A percentile compares a stretch with the other conserved stretches of the same genome.
phyloP scores from a whole-genome alignment of 1,140 invertebrate genomes.

The Bilobella aurantiaca region DNA sequence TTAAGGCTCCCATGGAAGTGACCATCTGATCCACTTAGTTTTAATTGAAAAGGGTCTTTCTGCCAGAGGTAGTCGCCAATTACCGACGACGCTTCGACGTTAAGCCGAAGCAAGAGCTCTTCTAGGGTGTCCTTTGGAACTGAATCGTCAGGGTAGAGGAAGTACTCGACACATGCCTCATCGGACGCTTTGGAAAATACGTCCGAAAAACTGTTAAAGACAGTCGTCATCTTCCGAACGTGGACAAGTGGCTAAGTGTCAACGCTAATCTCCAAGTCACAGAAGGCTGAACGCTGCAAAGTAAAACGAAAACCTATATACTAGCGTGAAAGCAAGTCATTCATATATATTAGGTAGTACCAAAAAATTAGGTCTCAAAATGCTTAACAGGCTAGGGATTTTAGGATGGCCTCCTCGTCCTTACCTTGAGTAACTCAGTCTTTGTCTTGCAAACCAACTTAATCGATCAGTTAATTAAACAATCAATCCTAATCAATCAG shows the following conservation, averaged over 20 bases:
- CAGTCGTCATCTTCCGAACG: slow-evolving; percentile 27
- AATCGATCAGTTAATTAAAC: too few species aligned
- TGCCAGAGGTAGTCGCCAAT: slow-evolving; percentile 54
- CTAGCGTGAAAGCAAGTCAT: too few species aligned
- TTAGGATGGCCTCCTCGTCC: too few species aligned
- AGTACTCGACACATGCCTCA: slow-evolving; percentile 38
- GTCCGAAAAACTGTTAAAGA: slow-evolving; percentile 27
- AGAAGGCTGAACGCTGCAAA: neutral
- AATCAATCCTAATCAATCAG: too few species aligned
- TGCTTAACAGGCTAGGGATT: too few species aligned
- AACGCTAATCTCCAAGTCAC: neutral
- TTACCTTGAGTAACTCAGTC: too few species aligned
- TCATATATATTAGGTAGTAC: too few species aligned
- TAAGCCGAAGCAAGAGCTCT: slow-evolving; percentile 26
- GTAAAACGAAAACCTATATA: too few species aligned
- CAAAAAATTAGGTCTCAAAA: too few species aligned
- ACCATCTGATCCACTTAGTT: slow-evolving; percentile 36
- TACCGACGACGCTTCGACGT: slow-evolving; percentile 38
- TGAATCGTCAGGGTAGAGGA: slow-evolving; percentile 33
- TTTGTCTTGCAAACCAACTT: too few species aligned
- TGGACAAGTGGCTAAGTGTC: neutral
- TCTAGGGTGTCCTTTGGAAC: slow-evolving; percentile 16
- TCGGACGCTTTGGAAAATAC: slow-evolving; percentile 40
- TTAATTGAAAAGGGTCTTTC: slow-evolving; percentile 44
- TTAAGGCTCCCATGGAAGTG: slow-evolving; percentile 15